Evolutionary conservation across 2,113 vertebrate genomes (phyloP).

Genomic region (Sylvietta virens): DNA sequence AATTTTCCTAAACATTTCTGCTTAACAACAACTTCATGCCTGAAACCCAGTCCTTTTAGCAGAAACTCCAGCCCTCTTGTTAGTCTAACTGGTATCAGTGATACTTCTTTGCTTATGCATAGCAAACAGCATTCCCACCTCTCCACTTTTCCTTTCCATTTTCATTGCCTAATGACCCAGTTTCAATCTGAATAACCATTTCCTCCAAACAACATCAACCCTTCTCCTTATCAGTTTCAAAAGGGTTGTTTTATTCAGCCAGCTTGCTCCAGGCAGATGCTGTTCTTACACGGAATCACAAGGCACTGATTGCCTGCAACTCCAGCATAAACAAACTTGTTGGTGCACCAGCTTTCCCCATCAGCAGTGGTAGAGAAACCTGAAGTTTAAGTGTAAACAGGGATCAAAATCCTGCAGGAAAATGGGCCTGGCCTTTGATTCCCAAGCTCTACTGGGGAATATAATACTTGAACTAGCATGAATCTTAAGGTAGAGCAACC

Average conservation of each 20-base stretch:
- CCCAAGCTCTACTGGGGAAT: neutral
- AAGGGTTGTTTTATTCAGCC: neutral
- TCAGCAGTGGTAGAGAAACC: neutral
- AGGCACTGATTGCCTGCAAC: neutral
- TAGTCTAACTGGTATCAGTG: neutral
- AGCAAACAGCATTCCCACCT: neutral
- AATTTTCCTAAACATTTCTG: neutral
- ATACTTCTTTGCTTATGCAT: neutral
- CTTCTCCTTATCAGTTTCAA: neutral
- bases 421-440: neutral
- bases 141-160: neutral
- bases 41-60: neutral
- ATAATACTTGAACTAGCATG: neutral
- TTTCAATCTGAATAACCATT: neutral
- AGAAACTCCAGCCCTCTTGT: neutral
- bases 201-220: neutral
- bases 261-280: neutral
- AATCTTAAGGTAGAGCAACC: neutral
- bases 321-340: neutral
- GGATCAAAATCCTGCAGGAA: neutral
- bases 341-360: neutral
- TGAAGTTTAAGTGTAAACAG: neutral
- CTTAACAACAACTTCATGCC: neutral
- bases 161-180: neutral
- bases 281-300: neutral